Percentiles rank a stretch among this genome's conserved stretches.
Conservation (phyloP, 2,888 invertebrate species). For the Hydropsyche betteni region DNA sequence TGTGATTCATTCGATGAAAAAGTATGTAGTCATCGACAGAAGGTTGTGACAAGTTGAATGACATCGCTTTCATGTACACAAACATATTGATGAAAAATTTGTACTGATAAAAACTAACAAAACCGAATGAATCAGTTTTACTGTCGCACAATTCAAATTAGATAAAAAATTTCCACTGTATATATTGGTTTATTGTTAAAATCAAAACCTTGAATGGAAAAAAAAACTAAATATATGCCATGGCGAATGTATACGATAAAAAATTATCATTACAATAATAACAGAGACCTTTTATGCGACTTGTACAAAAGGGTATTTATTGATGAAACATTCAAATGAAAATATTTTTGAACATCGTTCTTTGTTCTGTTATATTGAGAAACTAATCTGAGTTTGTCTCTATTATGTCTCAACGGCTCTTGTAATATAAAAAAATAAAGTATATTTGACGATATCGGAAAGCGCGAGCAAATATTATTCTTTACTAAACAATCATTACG, state of each 20-base stretch:
- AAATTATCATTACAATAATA: not conserved
- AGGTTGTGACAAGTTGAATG: conserved; percentile 12
- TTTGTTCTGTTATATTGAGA: too few relatives aligned
- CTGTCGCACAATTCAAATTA: not conserved
- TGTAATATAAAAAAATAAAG: too few relatives aligned
- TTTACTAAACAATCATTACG: too few relatives aligned
- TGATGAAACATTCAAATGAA: not conserved
- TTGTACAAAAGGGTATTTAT: not conserved
- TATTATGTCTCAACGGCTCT: not conserved
- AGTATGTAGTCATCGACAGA: not conserved
- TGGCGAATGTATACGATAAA: conserved; percentile 10
- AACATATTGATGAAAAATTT: not conserved
- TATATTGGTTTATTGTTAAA: not conserved
- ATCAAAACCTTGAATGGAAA: not conserved
- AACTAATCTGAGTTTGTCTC: not conserved
- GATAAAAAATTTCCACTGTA: not conserved
- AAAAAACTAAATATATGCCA: conserved; percentile 12
- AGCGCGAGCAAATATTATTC: too few relatives aligned
- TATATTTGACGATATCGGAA: too few relatives aligned
- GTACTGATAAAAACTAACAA: not conserved
- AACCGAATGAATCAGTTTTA: not conserved
- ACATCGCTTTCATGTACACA: not conserved
- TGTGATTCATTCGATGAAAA: not conserved
- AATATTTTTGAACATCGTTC: too few relatives aligned
- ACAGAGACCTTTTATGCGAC: not conserved